phyloP scores from a whole-genome alignment of 2,113 vertebrate genomes.

The Pipra filicauda region DNA sequence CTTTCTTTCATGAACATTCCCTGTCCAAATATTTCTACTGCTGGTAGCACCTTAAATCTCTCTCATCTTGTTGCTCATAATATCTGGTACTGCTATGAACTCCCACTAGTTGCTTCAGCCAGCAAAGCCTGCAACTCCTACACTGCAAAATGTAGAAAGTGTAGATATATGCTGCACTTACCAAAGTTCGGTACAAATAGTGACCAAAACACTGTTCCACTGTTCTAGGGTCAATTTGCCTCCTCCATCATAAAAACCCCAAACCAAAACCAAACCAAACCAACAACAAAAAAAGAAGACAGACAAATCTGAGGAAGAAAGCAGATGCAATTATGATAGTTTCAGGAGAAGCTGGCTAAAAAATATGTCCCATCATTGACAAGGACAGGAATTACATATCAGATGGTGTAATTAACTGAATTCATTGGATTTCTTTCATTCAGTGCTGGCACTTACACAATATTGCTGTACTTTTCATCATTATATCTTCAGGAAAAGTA shows the following conservation, averaged over 20 bases:
- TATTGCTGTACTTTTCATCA: not conserved
- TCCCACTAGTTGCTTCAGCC: not conserved
- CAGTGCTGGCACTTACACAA: not conserved
- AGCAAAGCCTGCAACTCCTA: not conserved
- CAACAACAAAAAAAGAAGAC: not conserved
- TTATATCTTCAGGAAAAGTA: not conserved
- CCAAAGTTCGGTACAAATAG: not conserved
- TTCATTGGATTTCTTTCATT: not conserved
- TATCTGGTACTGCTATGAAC: not conserved
- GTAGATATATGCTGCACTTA: rapidly evolving
- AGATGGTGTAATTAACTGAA: not conserved
- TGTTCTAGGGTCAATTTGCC: not conserved
- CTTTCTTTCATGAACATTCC: not conserved
- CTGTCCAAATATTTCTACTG: not conserved
- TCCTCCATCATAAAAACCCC: not conserved
- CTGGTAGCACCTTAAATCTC: not conserved
- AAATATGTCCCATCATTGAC: not conserved
- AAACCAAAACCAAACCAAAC: too few relatives aligned
- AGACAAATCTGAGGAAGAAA: not conserved
- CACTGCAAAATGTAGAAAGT: not conserved
- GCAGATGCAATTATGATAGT: not conserved
- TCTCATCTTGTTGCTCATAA: not conserved
- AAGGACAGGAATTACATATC: not conserved
- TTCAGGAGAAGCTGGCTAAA: not conserved
- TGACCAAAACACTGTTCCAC: not conserved